phyloP scores from a whole-genome alignment of 1,140 invertebrate genomes.

The Hylaeus volcanicus region DNA sequence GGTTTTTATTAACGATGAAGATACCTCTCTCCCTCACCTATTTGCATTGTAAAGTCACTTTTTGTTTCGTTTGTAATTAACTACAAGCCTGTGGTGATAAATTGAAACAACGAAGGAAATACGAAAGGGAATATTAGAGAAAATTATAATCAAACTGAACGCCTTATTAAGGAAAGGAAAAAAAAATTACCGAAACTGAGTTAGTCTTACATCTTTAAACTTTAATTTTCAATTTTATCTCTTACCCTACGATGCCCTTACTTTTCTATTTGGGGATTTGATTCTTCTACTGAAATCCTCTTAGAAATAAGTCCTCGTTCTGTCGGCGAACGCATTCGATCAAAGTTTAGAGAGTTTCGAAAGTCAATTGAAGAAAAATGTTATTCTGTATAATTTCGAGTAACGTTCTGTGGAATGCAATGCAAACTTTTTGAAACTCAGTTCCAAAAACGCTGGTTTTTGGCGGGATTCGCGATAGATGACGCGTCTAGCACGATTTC shows the following conservation, averaged over 20 bases:
- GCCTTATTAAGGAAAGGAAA: no score
- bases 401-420: not conserved
- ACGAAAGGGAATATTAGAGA: not conserved
- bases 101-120: not conserved
- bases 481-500: no score
- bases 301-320: conserved; percentile 19
- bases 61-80: not conserved
- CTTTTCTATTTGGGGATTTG: not conserved
- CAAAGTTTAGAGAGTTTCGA: conserved; percentile 6
- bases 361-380: conserved; percentile 23
- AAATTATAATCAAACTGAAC: not conserved
- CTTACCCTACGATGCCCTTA: not conserved
- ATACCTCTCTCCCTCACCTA: conserved; percentile 13
- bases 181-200: not conserved
- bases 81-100: not conserved
- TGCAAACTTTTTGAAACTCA: no score
- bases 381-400: conserved; percentile 29
- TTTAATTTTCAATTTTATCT: not conserved
- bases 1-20: conserved; percentile 26
- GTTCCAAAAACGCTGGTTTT: not conserved
- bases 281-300: conserved; percentile 16
- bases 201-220: not conserved
- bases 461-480: not conserved
- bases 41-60: not conserved
- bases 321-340: not conserved